phyloP scores from a whole-genome alignment of 2,113 vertebrate genomes.

The Triplophysa tibetana region DNA sequence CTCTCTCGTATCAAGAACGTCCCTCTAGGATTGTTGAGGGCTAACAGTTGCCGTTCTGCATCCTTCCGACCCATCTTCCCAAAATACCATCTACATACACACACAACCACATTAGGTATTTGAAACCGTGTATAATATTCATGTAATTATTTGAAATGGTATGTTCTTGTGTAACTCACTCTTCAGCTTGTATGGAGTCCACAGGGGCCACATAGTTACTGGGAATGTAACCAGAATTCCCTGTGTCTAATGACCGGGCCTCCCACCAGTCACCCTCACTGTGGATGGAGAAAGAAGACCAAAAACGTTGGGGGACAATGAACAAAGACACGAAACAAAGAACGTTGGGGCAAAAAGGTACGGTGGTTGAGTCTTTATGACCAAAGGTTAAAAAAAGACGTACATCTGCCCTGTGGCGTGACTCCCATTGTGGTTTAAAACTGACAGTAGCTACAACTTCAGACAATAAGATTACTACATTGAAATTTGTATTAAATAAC shows the following conservation, averaged over 20 bases:
- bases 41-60: constrained; percentile 87
- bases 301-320: neutral
- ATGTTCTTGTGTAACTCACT: constrained; percentile 77
- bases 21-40: constrained; percentile 79
- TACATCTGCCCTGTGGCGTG: too few relatives aligned
- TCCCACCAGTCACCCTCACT: constrained; percentile 98
- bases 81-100: constrained; percentile 89
- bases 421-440: neutral
- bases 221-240: constrained; percentile 87
- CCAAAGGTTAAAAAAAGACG: too few relatives aligned
- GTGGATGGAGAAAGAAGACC: constrained; percentile 35
- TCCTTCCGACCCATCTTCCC: constrained; percentile 94
- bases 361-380: neutral
- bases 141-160: neutral
- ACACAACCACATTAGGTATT: neutral
- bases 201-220: constrained; percentile 96
- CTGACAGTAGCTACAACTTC: too few relatives aligned
- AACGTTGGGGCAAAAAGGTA: neutral
- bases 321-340: neutral
- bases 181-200: constrained; percentile 96
- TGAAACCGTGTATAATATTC: neutral
- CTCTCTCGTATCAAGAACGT: constrained; percentile 93
- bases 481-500: too few relatives aligned
- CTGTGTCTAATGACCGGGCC: constrained; percentile 88
- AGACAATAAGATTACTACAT: too few relatives aligned